Base-by-base conservation (phyloP, 2,888 invertebrate species). In the Drosophila borborema region DNA sequence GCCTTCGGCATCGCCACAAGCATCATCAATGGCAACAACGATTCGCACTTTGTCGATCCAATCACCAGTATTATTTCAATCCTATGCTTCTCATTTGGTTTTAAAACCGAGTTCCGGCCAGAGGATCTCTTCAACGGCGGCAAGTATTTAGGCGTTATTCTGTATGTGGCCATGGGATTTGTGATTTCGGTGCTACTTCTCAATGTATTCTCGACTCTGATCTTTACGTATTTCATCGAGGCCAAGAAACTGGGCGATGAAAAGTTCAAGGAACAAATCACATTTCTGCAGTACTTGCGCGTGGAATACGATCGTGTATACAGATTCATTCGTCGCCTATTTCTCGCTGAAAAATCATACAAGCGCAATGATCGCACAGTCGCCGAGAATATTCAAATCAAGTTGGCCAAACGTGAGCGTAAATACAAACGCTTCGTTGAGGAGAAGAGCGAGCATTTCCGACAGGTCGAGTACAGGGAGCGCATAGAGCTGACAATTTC, bases 21-120 rank as follows among this genome's bases (percentile, higher is more conserved):
- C 18, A 85, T 89, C 8, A 86, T 92, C 4, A 93, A 92, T 66
- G 92, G 93, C 14, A 85, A 80, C 45, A 86, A 91, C 53, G 81
- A 85, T 3, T 16, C 40, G 2, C 68, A 71, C 34, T 93, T 92
- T 62, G 48, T 74, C 0, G 43, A 74, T 0, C 45, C 90, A 0
- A 1, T 83, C 0, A 81, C 69, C 4, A 84, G 90, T 3, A 53
- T 92, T 4, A 77, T 83, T 1, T 74, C 91, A 2, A 72, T 90
- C 3, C 49, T 92, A 69, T 85, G 90, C 46, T 86, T 90, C 36
- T 75, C 91, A 0, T 88, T 91, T 62, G 92, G 92, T 8, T 91
- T 91, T 28, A 77, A 53, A n/a, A 46, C 67, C 0, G 64, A 81
- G 49, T 40, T 88, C 3, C 48, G 53, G 1, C 74, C 87, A 0